Conservation (phyloP, 2,113 vertebrate genomes). For the Thomomys bottae region DNA sequence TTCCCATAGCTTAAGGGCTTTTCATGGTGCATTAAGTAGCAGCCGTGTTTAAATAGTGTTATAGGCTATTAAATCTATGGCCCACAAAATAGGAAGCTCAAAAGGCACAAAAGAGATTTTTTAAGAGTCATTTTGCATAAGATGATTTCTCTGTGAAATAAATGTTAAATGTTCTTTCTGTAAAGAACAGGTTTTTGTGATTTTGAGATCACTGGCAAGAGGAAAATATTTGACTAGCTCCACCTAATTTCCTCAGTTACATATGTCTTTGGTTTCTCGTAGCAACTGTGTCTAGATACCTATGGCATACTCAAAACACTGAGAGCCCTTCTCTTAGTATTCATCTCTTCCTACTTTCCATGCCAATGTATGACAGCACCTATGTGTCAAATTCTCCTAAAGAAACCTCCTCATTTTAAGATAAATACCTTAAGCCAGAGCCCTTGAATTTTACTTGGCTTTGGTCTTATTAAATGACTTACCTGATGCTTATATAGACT, state of each 20-base stretch:
- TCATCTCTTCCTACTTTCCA: constrained; percentile 53
- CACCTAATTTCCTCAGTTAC: constrained; percentile 39
- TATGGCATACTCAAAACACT: constrained; percentile 13
- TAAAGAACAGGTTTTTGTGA: constrained; percentile 11
- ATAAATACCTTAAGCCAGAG: constrained; percentile 69
- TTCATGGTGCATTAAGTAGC: constrained; percentile 61
- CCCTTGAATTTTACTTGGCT: constrained; percentile 78
- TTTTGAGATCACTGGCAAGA: background rate
- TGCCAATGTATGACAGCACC: constrained; percentile 53
- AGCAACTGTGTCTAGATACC: constrained; percentile 14
- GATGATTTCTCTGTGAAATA: constrained; percentile 55
- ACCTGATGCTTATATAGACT: constrained; percentile 50
- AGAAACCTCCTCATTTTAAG: constrained; percentile 63
- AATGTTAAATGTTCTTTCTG: background rate
- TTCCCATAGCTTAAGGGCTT: constrained; percentile 57
- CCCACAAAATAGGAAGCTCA: constrained; percentile 57
- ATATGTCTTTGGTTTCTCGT: constrained; percentile 17
- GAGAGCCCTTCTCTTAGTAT: constrained; percentile 42
- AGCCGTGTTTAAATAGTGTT: constrained; percentile 65
- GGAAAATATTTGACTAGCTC: background rate
- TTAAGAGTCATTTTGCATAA: constrained; percentile 54
- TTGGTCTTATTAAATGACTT: constrained; percentile 73
- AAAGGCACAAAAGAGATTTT: constrained; percentile 28
- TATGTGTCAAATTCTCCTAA: constrained; percentile 25
- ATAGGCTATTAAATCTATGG: constrained; percentile 58